These are phyloP conservation scores for Podarcis lilfordi DNA, from an alignment of 2,797 vertebrate species.

Conservation along the genomic window DNA sequence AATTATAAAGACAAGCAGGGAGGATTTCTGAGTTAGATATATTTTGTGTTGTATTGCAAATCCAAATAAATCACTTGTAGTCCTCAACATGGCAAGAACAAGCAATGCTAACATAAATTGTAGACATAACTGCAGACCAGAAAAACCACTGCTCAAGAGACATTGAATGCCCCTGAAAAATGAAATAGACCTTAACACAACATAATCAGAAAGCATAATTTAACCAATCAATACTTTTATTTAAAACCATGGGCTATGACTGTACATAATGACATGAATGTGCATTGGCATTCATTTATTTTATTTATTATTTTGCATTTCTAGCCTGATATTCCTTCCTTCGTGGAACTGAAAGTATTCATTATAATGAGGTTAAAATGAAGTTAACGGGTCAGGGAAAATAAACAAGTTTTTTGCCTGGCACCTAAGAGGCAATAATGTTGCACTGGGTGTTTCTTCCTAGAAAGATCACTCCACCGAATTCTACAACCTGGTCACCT, in stretches of 20 bases:
- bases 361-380: neutral
- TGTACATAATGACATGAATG: neutral
- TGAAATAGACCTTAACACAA: slow-evolving; percentile 11
- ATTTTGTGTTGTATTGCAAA: slow-evolving; percentile 17
- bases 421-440: no score
- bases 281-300: neutral
- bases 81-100: slow-evolving; percentile 15
- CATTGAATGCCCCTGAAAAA: neutral
- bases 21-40: slow-evolving; percentile 27
- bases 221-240: neutral
- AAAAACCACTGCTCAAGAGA: neutral
- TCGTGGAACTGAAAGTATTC: neutral
- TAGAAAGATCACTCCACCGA: no score
- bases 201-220: slow-evolving; percentile 5
- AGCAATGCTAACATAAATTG: slow-evolving; percentile 31
- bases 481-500: no score
- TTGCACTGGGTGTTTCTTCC: no score
- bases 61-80: slow-evolving; percentile 34
- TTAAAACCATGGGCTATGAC: neutral
- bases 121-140: slow-evolving; percentile 5
- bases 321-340: neutral
- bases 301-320: neutral
- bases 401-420: no score
- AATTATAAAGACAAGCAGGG: slow-evolving; percentile 37
- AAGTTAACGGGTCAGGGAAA: no score